phyloP scores from a whole-genome alignment of 2,113 vertebrate genomes.

The Carollia perspicillata region DNA sequence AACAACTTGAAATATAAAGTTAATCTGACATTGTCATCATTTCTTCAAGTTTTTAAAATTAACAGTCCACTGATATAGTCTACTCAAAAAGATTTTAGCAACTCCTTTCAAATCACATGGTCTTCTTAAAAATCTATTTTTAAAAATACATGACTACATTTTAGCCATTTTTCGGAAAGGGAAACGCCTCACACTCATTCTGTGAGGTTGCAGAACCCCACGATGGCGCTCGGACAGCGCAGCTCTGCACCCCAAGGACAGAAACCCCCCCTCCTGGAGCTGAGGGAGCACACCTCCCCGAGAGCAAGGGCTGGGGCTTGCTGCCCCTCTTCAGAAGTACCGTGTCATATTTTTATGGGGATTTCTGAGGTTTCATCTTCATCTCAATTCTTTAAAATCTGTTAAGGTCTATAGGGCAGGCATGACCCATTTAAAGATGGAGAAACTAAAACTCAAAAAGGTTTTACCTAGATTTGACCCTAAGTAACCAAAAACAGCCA shows the following conservation, averaged over 20 bases:
- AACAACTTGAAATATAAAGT: conserved; percentile 50
- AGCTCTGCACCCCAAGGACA: background rate
- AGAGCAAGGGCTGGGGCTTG: background rate
- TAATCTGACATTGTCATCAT: background rate
- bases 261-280: background rate
- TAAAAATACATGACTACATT: background rate
- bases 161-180: conserved; percentile 23
- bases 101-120: background rate
- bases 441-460: conserved; percentile 5
- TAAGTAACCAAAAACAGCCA: background rate
- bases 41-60: conserved; percentile 34
- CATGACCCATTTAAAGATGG: background rate
- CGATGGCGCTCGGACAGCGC: background rate
- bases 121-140: background rate
- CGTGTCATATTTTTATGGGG: background rate
- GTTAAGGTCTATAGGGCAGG: background rate
- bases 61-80: background rate
- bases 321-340: background rate
- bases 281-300: background rate
- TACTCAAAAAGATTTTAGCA: conserved; percentile 20
- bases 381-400: conserved; percentile 24
- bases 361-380: background rate
- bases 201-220: background rate
- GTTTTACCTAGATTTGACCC: background rate
- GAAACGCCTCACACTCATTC: background rate